Conservation (phyloP, 2,888 invertebrate genomes). For the Callimorpha dominula region DNA sequence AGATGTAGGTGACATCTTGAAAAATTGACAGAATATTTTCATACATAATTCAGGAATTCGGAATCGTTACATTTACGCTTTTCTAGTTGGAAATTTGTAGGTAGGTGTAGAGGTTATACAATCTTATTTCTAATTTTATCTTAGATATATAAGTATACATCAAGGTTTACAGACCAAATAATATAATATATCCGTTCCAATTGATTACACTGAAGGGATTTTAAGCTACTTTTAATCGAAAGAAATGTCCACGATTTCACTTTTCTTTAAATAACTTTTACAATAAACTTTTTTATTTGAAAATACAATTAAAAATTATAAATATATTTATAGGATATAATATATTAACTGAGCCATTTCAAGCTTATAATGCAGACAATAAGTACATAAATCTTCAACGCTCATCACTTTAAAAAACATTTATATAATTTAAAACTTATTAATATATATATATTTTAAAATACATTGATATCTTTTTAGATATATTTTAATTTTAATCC, state of each 20-base stretch:
- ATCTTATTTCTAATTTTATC: slow-evolving; percentile 39
- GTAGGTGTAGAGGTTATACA: slow-evolving; percentile 33
- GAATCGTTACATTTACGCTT: slow-evolving; percentile 16
- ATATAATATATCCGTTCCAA: slow-evolving; percentile 30
- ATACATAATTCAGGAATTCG: slow-evolving; percentile 6
- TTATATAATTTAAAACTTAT: slow-evolving; percentile 42
- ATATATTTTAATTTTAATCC: slow-evolving; percentile 71
- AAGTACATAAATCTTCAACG: slow-evolving; percentile 25
- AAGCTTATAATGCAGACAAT: slow-evolving; percentile 27
- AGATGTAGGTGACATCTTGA: slow-evolving; percentile 7
- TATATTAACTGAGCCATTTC: slow-evolving; percentile 5
- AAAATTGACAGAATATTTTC: slow-evolving; percentile 34
- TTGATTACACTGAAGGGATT: slow-evolving; percentile 35
- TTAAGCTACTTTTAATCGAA: slow-evolving; percentile 33
- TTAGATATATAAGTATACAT: slow-evolving; percentile 40
- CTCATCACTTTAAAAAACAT: slow-evolving; percentile 33
- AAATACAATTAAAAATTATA: neutral
- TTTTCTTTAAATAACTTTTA: slow-evolving; percentile 12
- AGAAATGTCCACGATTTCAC: slow-evolving; percentile 22
- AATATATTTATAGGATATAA: neutral
- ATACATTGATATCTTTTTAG: slow-evolving; percentile 51
- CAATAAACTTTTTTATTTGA: slow-evolving; percentile 23
- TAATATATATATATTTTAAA: slow-evolving; percentile 37
- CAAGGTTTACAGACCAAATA: slow-evolving; percentile 33
- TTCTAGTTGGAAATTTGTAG: slow-evolving; percentile 23